A percentile compares a stretch with the other conserved stretches of the same genome.
Conservation (phyloP, 1,140 invertebrate species). For the Magallana gigas region DNA sequence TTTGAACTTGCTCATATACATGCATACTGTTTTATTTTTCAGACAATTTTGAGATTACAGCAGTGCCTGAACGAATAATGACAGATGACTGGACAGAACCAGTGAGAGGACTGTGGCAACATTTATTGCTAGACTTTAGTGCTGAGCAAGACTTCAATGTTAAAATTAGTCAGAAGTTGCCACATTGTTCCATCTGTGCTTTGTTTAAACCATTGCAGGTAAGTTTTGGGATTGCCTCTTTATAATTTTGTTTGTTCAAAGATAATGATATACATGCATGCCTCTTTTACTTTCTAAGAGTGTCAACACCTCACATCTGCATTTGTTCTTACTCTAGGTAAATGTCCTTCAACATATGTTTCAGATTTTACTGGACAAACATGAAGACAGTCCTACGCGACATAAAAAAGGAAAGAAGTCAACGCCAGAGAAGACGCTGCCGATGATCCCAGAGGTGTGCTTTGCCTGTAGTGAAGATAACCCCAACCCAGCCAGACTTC, state of each 20-base stretch:
- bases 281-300: too few species aligned
- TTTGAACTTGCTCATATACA: too few species aligned
- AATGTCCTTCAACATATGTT: neutral
- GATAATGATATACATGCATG: too few species aligned
- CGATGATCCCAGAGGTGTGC: conserved; percentile 76
- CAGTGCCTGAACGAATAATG: conserved; percentile 49
- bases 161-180: conserved; percentile 67
- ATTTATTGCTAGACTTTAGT: conserved; percentile 71
- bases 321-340: too few species aligned
- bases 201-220: conserved; percentile 77
- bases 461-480: conserved; percentile 75
- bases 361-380: conserved; percentile 12
- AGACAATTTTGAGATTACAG: conserved; percentile 24
- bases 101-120: conserved; percentile 75
- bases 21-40: neutral
- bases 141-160: conserved; percentile 77
- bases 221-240: conserved; percentile 33
- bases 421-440: conserved; percentile 66
- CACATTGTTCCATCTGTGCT: conserved; percentile 79
- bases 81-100: conserved; percentile 73
- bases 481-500: conserved; percentile 65
- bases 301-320: too few species aligned
- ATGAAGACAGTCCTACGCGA: neutral
- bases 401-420: conserved; percentile 19
- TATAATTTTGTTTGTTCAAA: too few species aligned